Conservation (phyloP, 2,113 vertebrate genomes). For the Silurus asotus region DNA sequence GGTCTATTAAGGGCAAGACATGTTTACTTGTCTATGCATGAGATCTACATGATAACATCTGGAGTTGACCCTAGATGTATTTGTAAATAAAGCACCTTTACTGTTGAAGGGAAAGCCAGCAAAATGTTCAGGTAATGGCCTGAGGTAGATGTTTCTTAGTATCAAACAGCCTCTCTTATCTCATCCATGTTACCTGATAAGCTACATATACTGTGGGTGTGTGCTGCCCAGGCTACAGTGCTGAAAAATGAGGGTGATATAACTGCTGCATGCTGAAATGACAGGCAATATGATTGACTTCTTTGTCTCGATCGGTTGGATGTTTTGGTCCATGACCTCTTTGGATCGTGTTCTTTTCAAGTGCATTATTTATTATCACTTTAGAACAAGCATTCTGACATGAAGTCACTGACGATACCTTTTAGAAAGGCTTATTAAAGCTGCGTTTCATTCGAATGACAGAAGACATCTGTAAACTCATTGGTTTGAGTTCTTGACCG, state of each 20-base stretch:
- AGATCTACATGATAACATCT: not conserved
- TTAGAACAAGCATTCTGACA: not conserved
- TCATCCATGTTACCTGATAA: not conserved
- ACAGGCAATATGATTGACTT: constrained; percentile 3
- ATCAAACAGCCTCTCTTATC: not conserved
- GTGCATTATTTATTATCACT: not conserved
- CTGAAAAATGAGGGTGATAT: not conserved
- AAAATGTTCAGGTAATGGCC: not conserved
- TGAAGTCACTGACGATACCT: not conserved
- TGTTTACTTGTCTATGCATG: not conserved
- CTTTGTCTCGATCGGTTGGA: not conserved
- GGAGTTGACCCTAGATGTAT: not conserved
- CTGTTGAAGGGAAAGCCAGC: not conserved
- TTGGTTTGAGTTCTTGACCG: not conserved
- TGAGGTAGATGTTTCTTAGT: not conserved
- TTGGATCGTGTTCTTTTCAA: not conserved
- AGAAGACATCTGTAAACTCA: constrained; percentile 11
- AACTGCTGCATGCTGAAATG: not conserved
- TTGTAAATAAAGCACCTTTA: not conserved
- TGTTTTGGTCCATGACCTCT: not conserved
- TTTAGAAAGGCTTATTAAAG: not conserved
- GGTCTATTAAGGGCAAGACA: not conserved
- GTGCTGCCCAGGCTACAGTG: not conserved
- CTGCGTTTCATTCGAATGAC: constrained; percentile 21
- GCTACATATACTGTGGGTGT: not conserved